These are phyloP conservation scores for Dione juno DNA, from an alignment of 2,888 invertebrate species.

Conservation along the genomic window DNA sequence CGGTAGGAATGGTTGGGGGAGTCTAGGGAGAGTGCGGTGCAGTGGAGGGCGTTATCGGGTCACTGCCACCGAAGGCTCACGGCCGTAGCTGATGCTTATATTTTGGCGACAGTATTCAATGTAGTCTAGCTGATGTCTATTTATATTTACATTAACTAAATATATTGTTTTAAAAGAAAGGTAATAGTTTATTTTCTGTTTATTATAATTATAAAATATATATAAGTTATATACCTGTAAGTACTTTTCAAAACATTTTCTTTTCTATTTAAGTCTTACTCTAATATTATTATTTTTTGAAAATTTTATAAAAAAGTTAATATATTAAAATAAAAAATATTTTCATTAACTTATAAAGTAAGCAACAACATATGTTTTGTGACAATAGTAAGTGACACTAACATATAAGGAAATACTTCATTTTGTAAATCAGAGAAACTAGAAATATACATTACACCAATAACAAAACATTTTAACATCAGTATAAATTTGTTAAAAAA, in stretches of 20 bases:
- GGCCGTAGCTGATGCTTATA: slow-evolving; percentile 68
- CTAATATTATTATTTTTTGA: too few species aligned
- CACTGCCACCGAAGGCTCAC: slow-evolving; percentile 83
- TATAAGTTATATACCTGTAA: too few species aligned
- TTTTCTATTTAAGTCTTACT: too few species aligned
- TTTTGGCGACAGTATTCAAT: slow-evolving; percentile 72
- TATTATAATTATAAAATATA: too few species aligned
- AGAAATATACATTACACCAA: too few species aligned
- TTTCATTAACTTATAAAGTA: too few species aligned
- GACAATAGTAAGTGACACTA: not conserved
- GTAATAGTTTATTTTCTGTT: too few species aligned
- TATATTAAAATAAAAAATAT: too few species aligned
- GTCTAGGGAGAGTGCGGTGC: slow-evolving; percentile 57
- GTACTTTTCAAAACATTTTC: too few species aligned
- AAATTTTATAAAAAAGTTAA: too few species aligned
- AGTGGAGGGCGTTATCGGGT: slow-evolving; percentile 83
- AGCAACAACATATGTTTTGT: not conserved
- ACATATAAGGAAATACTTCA: not conserved
- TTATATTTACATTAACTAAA: slow-evolving; percentile 14
- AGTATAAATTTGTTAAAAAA: too few species aligned
- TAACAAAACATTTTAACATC: too few species aligned
- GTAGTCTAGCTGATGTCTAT: slow-evolving; percentile 50
- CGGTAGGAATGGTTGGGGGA: slow-evolving; percentile 39
- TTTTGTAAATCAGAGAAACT: not conserved
- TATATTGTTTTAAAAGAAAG: not conserved